These are phyloP conservation scores for Malacosoma neustria DNA, from an alignment of 2,888 invertebrate species.

Conservation along the genomic window DNA sequence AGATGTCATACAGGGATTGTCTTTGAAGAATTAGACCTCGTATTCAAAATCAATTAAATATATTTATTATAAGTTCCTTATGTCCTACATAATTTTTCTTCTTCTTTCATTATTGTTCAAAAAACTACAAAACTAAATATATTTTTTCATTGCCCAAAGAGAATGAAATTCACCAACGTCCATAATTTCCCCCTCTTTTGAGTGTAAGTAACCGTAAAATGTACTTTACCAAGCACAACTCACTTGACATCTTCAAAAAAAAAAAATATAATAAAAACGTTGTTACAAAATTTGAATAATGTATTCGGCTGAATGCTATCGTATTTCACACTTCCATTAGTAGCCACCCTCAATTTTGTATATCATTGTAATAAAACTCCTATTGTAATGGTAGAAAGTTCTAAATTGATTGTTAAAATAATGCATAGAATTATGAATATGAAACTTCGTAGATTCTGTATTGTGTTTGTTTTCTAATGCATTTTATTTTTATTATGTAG, in stretches of 20 bases:
- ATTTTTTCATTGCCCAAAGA: not conserved
- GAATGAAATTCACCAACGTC: not conserved
- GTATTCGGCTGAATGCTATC: slow-evolving; percentile 49
- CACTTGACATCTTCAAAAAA: slow-evolving; percentile 18
- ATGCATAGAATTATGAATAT: slow-evolving; percentile 34
- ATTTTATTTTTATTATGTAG: not conserved
- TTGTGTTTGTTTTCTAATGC: not conserved
- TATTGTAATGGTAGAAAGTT: slow-evolving; percentile 13
- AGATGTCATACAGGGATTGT: no score
- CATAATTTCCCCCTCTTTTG: slow-evolving; percentile 4
- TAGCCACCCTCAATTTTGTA: slow-evolving; percentile 26
- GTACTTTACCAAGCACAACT: slow-evolving; percentile 17
- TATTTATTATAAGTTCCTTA: no score
- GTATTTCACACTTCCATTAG: slow-evolving; percentile 61
- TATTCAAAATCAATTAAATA: no score
- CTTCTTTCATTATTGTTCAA: no score
- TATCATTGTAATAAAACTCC: slow-evolving; percentile 5
- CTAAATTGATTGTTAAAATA: slow-evolving; percentile 11
- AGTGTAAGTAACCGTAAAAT: slow-evolving; percentile 10
- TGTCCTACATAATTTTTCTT: no score
- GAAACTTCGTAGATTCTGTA: slow-evolving; percentile 10
- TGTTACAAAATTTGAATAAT: slow-evolving; percentile 57
- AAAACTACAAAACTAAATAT: not conserved
- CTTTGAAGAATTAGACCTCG: no score
- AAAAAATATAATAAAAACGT: slow-evolving; percentile 34